Evolutionary conservation across 2,888 invertebrate species (phyloP).

Genomic region (Ceraclea dissimilis): DNA sequence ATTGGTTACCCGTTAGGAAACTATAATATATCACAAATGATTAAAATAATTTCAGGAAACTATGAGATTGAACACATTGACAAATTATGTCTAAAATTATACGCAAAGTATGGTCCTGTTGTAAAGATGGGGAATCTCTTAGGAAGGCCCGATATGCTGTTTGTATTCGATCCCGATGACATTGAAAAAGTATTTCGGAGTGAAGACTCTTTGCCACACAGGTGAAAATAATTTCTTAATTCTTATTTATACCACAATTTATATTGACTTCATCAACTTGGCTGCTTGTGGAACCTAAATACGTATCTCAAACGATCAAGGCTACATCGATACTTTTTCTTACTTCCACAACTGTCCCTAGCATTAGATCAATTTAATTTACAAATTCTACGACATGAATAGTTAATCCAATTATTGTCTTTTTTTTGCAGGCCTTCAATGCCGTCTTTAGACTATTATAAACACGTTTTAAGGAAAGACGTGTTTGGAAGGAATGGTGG

Average conservation of each 20-base stretch:
- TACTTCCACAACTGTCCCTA: too few species aligned
- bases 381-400: too few species aligned
- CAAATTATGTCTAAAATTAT: constrained; percentile 52
- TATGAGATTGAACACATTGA: constrained; percentile 61
- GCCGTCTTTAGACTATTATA: constrained; percentile 68
- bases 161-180: constrained; percentile 62
- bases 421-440: constrained; percentile 55
- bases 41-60: constrained; percentile 42
- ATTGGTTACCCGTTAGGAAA: too few species aligned
- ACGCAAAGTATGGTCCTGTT: constrained; percentile 56
- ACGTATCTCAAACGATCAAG: too few species aligned
- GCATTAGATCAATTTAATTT: too few species aligned
- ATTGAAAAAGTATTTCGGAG: constrained; percentile 62
- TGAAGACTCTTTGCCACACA: constrained; percentile 59
- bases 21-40: too few species aligned
- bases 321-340: too few species aligned
- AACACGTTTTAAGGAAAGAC: constrained; percentile 58
- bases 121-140: constrained; percentile 61
- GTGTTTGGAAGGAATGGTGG: constrained; percentile 60
- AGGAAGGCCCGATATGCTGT: constrained; percentile 66
- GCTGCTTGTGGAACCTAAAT: too few species aligned
- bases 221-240: constrained; percentile 31
- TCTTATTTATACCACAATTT: too few species aligned
- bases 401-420: too few species aligned
- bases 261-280: too few species aligned